Evolutionary conservation across 2,797 vertebrate species (phyloP).

Genomic region (Centroberyx gerrardi): DNA sequence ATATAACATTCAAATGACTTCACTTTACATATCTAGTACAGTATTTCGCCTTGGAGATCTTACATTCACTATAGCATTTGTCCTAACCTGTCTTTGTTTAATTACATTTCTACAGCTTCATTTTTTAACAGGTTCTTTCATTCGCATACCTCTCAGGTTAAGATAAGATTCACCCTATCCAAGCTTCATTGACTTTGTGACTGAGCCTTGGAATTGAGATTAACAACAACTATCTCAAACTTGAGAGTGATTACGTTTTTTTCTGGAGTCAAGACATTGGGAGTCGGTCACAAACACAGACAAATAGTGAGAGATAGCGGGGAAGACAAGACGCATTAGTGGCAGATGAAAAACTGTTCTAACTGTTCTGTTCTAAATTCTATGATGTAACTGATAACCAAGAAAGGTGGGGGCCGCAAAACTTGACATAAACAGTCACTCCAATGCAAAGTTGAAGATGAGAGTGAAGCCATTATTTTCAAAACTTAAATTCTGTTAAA

Average conservation of each 20-base stretch:
- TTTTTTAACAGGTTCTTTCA: too few species aligned
- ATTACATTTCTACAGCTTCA: too few species aligned
- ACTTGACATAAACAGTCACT: neutral
- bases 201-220: neutral
- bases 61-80: too few species aligned
- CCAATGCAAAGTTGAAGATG: too few species aligned
- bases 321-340: neutral
- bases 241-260: too few species aligned
- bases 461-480: neutral
- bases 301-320: neutral
- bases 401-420: neutral
- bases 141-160: neutral
- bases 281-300: neutral
- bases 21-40: too few species aligned
- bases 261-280: neutral
- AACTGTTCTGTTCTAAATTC: constrained; percentile 1
- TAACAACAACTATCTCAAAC: too few species aligned
- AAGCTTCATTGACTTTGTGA: neutral
- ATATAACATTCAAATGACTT: too few species aligned
- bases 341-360: neutral
- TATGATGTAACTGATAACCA: neutral
- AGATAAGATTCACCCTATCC: neutral
- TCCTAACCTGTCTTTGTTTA: too few species aligned
- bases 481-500: too few species aligned
- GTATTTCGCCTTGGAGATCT: too few species aligned